Conservation (phyloP, 1,140 invertebrate genomes). For the Sesamia nonagrioides region DNA sequence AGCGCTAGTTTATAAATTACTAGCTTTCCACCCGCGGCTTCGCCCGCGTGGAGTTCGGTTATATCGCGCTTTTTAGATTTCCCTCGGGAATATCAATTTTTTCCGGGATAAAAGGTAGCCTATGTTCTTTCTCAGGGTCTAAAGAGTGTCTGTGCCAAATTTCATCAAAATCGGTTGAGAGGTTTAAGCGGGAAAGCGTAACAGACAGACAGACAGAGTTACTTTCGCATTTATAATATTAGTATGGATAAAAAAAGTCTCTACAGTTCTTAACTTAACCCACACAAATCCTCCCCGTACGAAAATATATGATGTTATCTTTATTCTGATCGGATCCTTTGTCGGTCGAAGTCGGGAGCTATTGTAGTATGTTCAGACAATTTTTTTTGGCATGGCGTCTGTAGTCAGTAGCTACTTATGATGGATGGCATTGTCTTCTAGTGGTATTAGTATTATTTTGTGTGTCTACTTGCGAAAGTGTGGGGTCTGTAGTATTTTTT, state of each 20-base stretch:
- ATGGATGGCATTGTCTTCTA: slow-evolving; percentile 18
- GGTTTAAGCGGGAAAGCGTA: too few species aligned
- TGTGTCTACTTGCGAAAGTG: neutral
- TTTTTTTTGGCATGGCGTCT: slow-evolving; percentile 76
- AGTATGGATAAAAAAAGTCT: too few species aligned
- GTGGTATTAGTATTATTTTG: slow-evolving; percentile 13
- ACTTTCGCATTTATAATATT: too few species aligned
- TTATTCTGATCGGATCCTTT: slow-evolving; percentile 76
- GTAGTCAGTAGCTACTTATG: slow-evolving; percentile 43
- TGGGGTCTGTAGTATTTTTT: neutral
- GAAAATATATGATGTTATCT: slow-evolving; percentile 83
- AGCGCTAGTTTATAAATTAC: too few species aligned
- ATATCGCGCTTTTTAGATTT: too few species aligned
- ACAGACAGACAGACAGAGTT: slow-evolving; percentile 7
- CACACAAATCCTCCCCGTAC: slow-evolving; percentile 52
- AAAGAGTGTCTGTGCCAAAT: too few species aligned
- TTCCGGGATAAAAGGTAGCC: too few species aligned
- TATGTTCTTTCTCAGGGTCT: too few species aligned
- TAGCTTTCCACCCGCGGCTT: too few species aligned
- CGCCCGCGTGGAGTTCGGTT: too few species aligned
- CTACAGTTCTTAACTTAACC: neutral
- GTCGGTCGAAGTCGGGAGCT: slow-evolving; percentile 67
- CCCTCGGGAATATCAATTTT: too few species aligned
- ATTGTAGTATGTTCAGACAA: slow-evolving; percentile 71
- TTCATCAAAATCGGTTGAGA: too few species aligned